Base-by-base conservation (phyloP, 2,113 vertebrate species). In the Coptodon rendalli region DNA sequence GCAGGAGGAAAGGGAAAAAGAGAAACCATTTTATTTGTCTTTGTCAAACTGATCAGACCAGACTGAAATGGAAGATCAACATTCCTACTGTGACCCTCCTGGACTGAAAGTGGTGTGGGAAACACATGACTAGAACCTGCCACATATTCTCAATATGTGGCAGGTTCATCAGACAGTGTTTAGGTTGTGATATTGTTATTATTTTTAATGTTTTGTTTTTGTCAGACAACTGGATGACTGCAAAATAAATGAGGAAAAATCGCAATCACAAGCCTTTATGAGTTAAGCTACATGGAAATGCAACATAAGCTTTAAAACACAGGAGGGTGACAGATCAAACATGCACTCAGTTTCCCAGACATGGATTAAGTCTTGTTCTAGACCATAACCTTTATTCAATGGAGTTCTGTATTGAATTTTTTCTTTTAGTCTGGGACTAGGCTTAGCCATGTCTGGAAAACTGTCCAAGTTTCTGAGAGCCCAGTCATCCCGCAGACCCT, bases 41-140 rank as follows among this genome's bases (percentile, higher is more conserved):
- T 48, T 14, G 27, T 86, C 27, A 27, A 56, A 63, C 48, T 73
- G 68, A 73, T 73, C 68, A 45, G 68, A 17, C 45, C 45, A 24
- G 40, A 93, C 90, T 93, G 90, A 59, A 79, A 38, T 79, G 45
- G 40, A 85, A 50, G 53, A 87, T 87, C 45, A 56, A 86, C 84
- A 29, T 71, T 63, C 76, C 43, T 57, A 56, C 86, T 34, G 4
- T 63, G 40, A 48, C 71, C 48, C 79, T 19, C 17, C 73, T 83
- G 50, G 85, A 48, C 85, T 53, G 73, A 31, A 73, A 59, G 63
- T 6, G 24, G 54, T 86, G 61, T 48, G 40, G 53, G 43, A 86
- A 36, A 50, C 78, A 52, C 78, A 71, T 84, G 89, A 89, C 87
- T 68, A 79, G 78, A 52, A 34, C 76, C 54, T 22, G 22, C 22